Conservation (phyloP, 2,113 vertebrate genomes). For the Sigmodon hispidus region DNA sequence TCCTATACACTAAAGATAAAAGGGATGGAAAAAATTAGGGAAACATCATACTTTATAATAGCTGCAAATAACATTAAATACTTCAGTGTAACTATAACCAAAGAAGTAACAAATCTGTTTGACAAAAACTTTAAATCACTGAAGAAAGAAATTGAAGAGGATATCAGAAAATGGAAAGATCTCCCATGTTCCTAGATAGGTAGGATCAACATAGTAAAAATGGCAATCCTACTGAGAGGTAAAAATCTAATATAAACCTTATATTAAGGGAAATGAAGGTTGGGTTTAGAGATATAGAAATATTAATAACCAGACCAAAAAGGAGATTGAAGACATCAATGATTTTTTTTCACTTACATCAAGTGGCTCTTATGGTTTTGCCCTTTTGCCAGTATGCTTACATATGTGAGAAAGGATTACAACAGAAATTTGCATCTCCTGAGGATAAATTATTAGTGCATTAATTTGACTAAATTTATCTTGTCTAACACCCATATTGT, state of each 20-base stretch:
- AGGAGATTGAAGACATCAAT: background rate
- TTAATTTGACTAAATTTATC: slow-evolving; percentile 76
- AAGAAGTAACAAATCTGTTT: too few relatives aligned
- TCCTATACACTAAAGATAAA: too few relatives aligned
- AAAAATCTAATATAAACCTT: background rate
- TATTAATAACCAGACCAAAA: slow-evolving; percentile 1
- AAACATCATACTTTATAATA: too few relatives aligned
- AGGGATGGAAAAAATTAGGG: too few relatives aligned
- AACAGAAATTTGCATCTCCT: slow-evolving; percentile 54
- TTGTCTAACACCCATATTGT: slow-evolving; percentile 48
- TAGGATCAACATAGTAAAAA: too few relatives aligned
- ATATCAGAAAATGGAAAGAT: too few relatives aligned
- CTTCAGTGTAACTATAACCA: too few relatives aligned
- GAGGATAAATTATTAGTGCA: slow-evolving; percentile 72
- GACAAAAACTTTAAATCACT: too few relatives aligned
- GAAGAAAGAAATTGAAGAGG: too few relatives aligned
- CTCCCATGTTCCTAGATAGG: too few relatives aligned
- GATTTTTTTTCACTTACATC: background rate
- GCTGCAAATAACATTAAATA: too few relatives aligned
- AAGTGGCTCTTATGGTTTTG: background rate
- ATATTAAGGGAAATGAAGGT: background rate
- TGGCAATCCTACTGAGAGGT: too few relatives aligned
- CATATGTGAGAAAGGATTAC: slow-evolving; percentile 33
- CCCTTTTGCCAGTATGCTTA: background rate
- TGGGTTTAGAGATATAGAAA: background rate